Conservation (phyloP, 2,797 vertebrate genomes). For the Carduelis carduelis region DNA sequence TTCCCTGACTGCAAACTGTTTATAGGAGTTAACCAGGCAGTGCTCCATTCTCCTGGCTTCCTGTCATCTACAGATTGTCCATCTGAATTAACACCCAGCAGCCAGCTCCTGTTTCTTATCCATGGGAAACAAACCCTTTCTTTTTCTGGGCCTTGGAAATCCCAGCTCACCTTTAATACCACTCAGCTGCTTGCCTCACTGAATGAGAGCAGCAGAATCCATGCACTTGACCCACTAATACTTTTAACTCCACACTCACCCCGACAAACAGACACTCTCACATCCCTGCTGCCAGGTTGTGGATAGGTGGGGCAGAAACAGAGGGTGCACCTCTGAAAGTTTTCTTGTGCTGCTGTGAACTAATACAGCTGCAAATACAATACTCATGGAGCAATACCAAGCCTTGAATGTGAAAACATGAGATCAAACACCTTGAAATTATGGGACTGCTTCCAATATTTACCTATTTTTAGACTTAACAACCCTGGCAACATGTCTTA, state of each 20-base stretch:
- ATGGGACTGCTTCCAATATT: not conserved
- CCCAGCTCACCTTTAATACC: not conserved
- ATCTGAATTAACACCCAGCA: not conserved
- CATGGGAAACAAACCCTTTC: not conserved
- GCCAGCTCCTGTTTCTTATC: not conserved
- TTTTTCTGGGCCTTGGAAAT: not conserved
- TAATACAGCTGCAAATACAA: not conserved
- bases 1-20: not conserved
- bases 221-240: not conserved
- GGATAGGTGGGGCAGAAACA: not conserved
- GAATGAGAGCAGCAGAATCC: not conserved
- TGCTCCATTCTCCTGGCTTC: not conserved
- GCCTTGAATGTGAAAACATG: not conserved
- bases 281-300: not conserved
- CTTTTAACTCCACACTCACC: not conserved
- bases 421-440: not conserved
- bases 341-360: not conserved
- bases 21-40: not conserved
- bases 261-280: not conserved
- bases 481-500: conserved; percentile 5
- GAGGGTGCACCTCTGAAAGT: not conserved
- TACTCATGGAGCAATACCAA: not conserved
- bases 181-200: not conserved
- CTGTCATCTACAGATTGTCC: not conserved
- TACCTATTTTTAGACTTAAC: conserved; percentile 39